These are phyloP conservation scores for Melipona quadrifasciata DNA, from an alignment of 1,140 invertebrate species.

Conservation along the genomic window DNA sequence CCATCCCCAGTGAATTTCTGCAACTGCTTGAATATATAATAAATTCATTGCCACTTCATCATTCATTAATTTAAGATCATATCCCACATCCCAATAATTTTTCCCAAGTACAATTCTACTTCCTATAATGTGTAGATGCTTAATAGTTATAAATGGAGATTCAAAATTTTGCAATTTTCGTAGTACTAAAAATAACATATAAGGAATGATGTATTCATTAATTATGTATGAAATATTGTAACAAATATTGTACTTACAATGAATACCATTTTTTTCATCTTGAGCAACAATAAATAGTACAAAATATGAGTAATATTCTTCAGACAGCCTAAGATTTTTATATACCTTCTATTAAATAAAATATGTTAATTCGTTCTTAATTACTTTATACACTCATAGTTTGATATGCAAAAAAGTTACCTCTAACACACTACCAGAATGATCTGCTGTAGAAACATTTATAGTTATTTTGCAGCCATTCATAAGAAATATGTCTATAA, in stretches of 20 bases:
- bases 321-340: constrained; percentile 88
- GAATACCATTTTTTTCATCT: constrained; percentile 84
- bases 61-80: constrained; percentile 91
- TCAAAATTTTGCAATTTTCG: constrained; percentile 97
- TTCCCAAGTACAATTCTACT: constrained; percentile 74
- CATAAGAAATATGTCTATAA: constrained; percentile 91
- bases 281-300: constrained; percentile 92
- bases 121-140: constrained; percentile 77
- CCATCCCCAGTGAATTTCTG: constrained; percentile 94
- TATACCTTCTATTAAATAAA: constrained; percentile 86
- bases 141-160: constrained; percentile 95
- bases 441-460: constrained; percentile 90
- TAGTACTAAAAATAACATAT: constrained; percentile 83
- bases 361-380: constrained; percentile 27
- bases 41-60: constrained; percentile 92
- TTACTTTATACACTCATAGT: neutral
- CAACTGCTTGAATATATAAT: constrained; percentile 92
- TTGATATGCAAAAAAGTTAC: constrained; percentile 73
- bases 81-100: constrained; percentile 93
- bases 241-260: constrained; percentile 45
- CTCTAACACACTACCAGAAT: constrained; percentile 90
- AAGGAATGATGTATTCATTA: constrained; percentile 10
- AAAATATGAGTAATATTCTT: constrained; percentile 92
- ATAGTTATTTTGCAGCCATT: constrained; percentile 92
- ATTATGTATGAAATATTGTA: neutral